Base-by-base conservation (phyloP, 2,113 vertebrate genomes). In the Microtus richardsoni region DNA sequence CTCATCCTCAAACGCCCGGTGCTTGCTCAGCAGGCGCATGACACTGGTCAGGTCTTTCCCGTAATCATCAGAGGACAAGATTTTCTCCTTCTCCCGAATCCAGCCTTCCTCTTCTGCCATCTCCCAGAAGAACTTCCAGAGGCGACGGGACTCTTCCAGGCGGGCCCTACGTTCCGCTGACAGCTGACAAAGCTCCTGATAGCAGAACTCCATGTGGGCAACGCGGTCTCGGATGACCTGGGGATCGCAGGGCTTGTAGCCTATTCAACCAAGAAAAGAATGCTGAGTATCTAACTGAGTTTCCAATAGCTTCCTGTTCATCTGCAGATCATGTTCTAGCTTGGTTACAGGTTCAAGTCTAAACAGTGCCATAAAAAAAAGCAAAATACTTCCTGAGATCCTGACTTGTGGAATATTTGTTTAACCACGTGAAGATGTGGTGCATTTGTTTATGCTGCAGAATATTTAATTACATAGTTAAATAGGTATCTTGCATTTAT, bases 71-170 rank as follows among this genome's bases (percentile, higher is more conserved):
- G 99, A 99, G 4, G 99, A 99, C 91, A 99, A 97, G 95, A 99
- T 99, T 98, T 99, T 99, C 97, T 99, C 99, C 97, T 99, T 99
- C 97, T 99, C 99, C 6, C 99, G 98, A 94, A 99, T 99, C 99
- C 99, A 99, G 93, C 99, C 99, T 94, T 99, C 99, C 92, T 99
- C 99, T 97, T 99, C 99, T 0, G 99, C 99, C 99, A 99, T 99
- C 97, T 99, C 99, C 99, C 99, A 99, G 98, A 99, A 99, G 98
- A 99, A 99, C 94, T 99, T 99, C 99, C 99, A 99, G 92, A 99
- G 99, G 68, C 99, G 99, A 0, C 99, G 99, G 3, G 99, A 99
- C 96, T 99, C 99, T 96, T 99, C 99, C 47, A 99, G 98, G 33
- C 99, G 99, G 2, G 99, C 99, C 0, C 99, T 98, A 12, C 99